Conservation (phyloP, 2,113 vertebrate genomes). For the Chionomys nivalis region DNA sequence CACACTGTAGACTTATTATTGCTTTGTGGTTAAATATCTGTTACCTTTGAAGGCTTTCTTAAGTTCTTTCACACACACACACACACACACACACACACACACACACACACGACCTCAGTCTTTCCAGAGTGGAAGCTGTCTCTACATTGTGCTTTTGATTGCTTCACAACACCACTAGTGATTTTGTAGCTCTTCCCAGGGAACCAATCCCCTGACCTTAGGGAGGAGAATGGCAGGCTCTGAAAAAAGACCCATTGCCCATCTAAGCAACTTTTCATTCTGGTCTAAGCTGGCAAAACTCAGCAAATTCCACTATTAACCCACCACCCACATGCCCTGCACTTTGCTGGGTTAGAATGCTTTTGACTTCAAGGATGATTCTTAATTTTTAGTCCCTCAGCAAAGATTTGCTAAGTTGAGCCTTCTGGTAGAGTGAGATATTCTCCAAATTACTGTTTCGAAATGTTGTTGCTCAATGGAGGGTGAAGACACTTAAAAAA, state of each 20-base stretch:
- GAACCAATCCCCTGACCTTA: neutral
- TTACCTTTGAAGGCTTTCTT: constrained; percentile 18
- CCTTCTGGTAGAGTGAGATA: constrained; percentile 38
- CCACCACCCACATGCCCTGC: constrained; percentile 32
- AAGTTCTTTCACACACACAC: neutral
- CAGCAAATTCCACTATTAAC: constrained; percentile 54
- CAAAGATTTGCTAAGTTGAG: constrained; percentile 45
- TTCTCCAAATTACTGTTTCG: constrained; percentile 13
- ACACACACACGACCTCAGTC: neutral
- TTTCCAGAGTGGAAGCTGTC: neutral
- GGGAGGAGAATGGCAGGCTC: neutral
- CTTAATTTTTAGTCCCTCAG: constrained; percentile 51
- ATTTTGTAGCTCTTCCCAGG: constrained; percentile 9
- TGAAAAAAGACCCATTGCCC: constrained; percentile 19
- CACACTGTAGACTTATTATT: neutral
- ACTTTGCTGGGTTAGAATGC: constrained; percentile 51
- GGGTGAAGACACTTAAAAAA: constrained; percentile 12
- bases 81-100: neutral
- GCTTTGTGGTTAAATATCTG: neutral
- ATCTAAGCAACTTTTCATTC: constrained; percentile 55
- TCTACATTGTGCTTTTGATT: neutral
- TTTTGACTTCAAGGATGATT: constrained; percentile 38
- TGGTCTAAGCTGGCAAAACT: neutral
- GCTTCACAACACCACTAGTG: neutral
- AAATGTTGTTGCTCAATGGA: neutral